Percentiles rank a stretch among this genome's conserved stretches.
Evolutionary conservation across 2,113 vertebrate genomes (phyloP).

Genomic region (Zapornia atra): DNA sequence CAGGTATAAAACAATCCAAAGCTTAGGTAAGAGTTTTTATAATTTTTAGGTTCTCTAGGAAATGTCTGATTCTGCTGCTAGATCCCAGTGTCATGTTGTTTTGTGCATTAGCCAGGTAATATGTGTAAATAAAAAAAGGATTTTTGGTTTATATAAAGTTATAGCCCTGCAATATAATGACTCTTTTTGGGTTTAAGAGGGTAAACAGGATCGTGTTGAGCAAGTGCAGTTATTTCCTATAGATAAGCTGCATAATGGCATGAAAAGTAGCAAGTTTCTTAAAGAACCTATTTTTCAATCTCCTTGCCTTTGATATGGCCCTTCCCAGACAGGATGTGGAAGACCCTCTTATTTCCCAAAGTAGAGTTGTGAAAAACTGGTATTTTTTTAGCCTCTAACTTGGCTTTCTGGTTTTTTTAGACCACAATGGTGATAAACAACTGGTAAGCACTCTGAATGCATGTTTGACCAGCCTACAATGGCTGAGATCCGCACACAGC

Average conservation of each 20-base stretch:
- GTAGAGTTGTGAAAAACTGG: background rate
- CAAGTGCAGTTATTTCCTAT: background rate
- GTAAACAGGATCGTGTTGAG: background rate
- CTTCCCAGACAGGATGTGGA: background rate
- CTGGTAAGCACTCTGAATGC: slow-evolving; percentile 32
- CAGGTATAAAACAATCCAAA: slow-evolving; percentile 94
- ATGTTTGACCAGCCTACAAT: background rate
- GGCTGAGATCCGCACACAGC: background rate
- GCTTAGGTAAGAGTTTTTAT: slow-evolving; percentile 83
- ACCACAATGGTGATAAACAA: slow-evolving; percentile 19
- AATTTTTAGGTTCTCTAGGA: background rate
- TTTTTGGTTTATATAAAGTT: background rate
- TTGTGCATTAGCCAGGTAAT: background rate
- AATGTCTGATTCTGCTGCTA: background rate
- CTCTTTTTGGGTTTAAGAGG: background rate
- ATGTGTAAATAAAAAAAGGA: background rate
- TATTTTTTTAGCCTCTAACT: slow-evolving; percentile 5
- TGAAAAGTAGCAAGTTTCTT: background rate
- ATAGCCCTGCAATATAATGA: background rate
- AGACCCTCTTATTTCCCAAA: background rate
- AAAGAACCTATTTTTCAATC: background rate
- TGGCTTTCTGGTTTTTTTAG: slow-evolving; percentile 36
- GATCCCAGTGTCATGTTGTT: rapidly evolving
- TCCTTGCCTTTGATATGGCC: background rate
- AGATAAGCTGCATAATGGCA: background rate